Conservation (phyloP, 2,888 invertebrate species). For the Sarcophaga caerulescens region DNA sequence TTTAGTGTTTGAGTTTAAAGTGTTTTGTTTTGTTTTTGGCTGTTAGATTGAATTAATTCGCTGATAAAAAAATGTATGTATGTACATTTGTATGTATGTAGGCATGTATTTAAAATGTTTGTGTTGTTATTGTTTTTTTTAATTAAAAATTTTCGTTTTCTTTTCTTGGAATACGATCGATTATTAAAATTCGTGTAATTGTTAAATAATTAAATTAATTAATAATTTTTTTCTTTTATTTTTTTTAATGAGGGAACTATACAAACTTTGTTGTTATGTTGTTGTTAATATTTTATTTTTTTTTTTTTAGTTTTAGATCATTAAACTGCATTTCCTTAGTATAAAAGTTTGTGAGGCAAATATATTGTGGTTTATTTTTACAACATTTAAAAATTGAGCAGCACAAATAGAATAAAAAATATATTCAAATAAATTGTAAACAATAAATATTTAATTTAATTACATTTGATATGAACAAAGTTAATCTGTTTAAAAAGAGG, state of each 20-base stretch:
- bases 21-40: not conserved
- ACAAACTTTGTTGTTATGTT: conserved; percentile 55
- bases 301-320: conserved; percentile 43
- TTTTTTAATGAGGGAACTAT: conserved; percentile 46
- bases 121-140: conserved; percentile 14
- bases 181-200: not conserved
- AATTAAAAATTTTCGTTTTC: conserved; percentile 1
- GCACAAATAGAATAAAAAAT: conserved; percentile 60
- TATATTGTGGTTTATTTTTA: conserved; percentile 45
- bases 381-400: conserved; percentile 60
- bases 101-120: conserved; percentile 12
- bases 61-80: not conserved
- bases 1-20: conserved; percentile 9
- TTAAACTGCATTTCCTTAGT: conserved; percentile 63
- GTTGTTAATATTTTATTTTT: conserved; percentile 22
- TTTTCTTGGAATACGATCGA: too few species aligned
- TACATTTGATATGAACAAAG: not conserved
- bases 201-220: not conserved
- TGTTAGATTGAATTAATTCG: not conserved
- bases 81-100: not conserved
- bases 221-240: conserved; percentile 16
- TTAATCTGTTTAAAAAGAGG: not conserved
- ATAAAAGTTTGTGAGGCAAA: conserved; percentile 48
- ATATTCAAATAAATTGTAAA: conserved; percentile 31
- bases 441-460: conserved; percentile 26